phyloP scores from a whole-genome alignment of 2,888 invertebrate genomes.

The Euzetes globulus region DNA sequence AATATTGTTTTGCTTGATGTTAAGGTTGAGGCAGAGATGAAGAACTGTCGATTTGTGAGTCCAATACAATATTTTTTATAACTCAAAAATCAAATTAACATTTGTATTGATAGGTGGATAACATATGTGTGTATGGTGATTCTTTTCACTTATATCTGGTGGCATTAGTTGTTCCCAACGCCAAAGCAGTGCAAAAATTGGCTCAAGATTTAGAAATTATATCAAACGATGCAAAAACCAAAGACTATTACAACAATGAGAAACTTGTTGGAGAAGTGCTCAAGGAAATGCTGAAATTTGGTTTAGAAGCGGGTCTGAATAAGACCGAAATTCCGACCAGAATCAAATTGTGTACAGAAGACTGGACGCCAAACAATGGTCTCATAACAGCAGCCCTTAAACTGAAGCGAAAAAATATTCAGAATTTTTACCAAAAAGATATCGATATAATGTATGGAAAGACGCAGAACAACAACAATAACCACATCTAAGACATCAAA shows the following conservation, averaged over 20 bases:
- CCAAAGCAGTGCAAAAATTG: constrained; percentile 56
- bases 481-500: no score
- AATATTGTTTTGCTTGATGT: neutral
- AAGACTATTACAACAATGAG: constrained; percentile 33
- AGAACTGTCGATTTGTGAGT: constrained; percentile 56
- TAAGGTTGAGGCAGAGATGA: constrained; percentile 84
- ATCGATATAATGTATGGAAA: constrained; percentile 49
- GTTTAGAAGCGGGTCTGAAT: constrained; percentile 57
- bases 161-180: constrained; percentile 76
- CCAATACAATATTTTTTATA: no score
- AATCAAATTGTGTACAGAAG: constrained; percentile 49
- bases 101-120: constrained; percentile 86
- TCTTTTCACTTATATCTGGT: constrained; percentile 74
- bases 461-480: no score
- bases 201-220: constrained; percentile 49
- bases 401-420: constrained; percentile 51
- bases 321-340: constrained; percentile 42
- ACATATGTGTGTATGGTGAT: constrained; percentile 95
- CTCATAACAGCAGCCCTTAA: constrained; percentile 54
- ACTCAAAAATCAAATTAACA: no score
- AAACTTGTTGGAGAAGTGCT: constrained; percentile 61
- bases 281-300: constrained; percentile 71
- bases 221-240: no score
- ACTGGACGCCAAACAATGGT: constrained; percentile 53
- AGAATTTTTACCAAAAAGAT: constrained; percentile 48